These are phyloP conservation scores for Mycetomoellerius zeteki DNA, from an alignment of 1,140 invertebrate genomes.

Conservation along the genomic window DNA sequence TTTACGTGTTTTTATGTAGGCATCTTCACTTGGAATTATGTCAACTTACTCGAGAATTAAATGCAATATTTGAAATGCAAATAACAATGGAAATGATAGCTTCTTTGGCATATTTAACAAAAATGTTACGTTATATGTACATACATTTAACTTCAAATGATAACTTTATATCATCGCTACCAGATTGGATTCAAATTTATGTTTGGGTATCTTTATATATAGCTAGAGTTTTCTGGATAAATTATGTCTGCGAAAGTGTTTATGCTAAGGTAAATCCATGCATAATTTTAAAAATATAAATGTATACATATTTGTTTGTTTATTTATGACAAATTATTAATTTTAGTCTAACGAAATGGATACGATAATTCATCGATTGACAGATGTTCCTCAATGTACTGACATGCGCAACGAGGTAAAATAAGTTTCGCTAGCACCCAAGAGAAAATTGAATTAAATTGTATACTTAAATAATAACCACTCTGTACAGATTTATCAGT, in stretches of 20 bases:
- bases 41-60: slow-evolving; percentile 15
- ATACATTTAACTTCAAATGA: neutral
- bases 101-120: neutral
- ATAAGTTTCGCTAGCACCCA: neutral
- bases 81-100: slow-evolving; percentile 4
- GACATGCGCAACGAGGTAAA: neutral
- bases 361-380: neutral
- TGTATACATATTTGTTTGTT: too few relatives aligned
- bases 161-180: neutral
- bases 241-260: slow-evolving; percentile 1
- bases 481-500: neutral
- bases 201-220: neutral
- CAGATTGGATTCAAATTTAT: neutral
- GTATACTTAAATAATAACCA: neutral
- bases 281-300: too few relatives aligned
- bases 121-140: neutral
- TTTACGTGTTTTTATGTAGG: slow-evolving; percentile 32
- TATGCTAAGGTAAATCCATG: neutral
- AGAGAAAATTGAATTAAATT: neutral
- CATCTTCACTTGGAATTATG: slow-evolving; percentile 42
- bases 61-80: neutral
- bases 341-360: neutral
- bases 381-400: neutral
- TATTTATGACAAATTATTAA: neutral
- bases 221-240: neutral